Evolutionary conservation across 2,113 vertebrate species (phyloP).

Genomic region (Oenanthe melanoleuca): DNA sequence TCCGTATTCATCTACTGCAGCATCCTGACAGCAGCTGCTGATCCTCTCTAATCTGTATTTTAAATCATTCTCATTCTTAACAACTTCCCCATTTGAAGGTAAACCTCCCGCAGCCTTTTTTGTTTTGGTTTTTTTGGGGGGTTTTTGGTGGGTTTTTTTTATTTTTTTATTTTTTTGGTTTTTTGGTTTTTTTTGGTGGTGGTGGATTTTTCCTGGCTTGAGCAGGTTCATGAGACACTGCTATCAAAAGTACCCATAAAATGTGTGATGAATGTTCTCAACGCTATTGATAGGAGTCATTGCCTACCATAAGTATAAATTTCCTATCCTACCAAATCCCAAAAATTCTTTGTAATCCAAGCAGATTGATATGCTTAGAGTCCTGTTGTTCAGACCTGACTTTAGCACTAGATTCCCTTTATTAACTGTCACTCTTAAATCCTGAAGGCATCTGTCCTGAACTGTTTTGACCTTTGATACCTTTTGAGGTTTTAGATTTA

Average conservation of each 20-base stretch:
- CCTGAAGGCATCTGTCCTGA: slow-evolving; percentile 13
- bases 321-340: not conserved
- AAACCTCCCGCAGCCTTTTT: not conserved
- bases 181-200: not conserved
- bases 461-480: slow-evolving; percentile 46
- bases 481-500: slow-evolving; percentile 52
- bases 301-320: not conserved
- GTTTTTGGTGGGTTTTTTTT: too few species aligned
- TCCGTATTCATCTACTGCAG: not conserved
- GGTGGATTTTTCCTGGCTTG: not conserved
- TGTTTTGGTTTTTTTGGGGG: too few species aligned
- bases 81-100: not conserved
- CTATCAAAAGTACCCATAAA: not conserved
- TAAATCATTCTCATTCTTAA: not conserved
- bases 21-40: not conserved
- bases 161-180: too few species aligned
- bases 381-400: not conserved
- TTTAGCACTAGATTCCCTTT: slow-evolving; percentile 23
- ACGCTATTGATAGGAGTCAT: not conserved
- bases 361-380: not conserved
- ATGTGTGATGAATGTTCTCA: not conserved
- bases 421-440: slow-evolving; percentile 9
- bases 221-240: not conserved
- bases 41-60: slow-evolving; percentile 26
- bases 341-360: slow-evolving; percentile 14